phyloP scores from a whole-genome alignment of 2,113 vertebrate species.

The Caranx ignobilis region DNA sequence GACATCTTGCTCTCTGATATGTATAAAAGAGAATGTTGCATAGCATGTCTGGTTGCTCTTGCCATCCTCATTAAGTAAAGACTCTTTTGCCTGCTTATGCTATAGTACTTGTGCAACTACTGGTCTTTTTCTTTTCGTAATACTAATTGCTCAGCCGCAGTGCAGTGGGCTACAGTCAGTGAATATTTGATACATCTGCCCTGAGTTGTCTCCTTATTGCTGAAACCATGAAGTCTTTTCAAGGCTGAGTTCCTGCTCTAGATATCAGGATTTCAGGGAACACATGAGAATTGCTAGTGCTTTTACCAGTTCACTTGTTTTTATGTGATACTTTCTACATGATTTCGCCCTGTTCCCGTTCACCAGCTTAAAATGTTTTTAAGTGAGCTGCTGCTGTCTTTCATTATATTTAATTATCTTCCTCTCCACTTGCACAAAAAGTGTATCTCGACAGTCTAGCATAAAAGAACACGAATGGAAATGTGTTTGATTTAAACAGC shows the following conservation, averaged over 20 bases:
- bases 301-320: background rate
- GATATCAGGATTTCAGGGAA: background rate
- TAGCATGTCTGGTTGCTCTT: background rate
- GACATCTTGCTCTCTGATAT: background rate
- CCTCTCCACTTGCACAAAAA: background rate
- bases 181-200: background rate
- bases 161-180: background rate
- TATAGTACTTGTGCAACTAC: background rate
- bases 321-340: background rate
- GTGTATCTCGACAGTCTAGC: background rate
- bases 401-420: constrained; percentile 22
- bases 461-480: constrained; percentile 22
- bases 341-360: background rate
- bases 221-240: background rate
- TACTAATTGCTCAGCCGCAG: background rate
- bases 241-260: background rate
- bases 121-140: too few species aligned
- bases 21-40: background rate
- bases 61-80: background rate
- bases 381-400: background rate
- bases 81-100: background rate
- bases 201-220: background rate
- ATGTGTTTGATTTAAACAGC: constrained; percentile 58
- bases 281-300: background rate
- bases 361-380: background rate